A percentile compares a stretch with the other conserved stretches of the same genome.
These are phyloP conservation scores for Phrynocephalus guinanensis DNA, from an alignment of 2,797 vertebrate genomes.

Conservation along the genomic window DNA sequence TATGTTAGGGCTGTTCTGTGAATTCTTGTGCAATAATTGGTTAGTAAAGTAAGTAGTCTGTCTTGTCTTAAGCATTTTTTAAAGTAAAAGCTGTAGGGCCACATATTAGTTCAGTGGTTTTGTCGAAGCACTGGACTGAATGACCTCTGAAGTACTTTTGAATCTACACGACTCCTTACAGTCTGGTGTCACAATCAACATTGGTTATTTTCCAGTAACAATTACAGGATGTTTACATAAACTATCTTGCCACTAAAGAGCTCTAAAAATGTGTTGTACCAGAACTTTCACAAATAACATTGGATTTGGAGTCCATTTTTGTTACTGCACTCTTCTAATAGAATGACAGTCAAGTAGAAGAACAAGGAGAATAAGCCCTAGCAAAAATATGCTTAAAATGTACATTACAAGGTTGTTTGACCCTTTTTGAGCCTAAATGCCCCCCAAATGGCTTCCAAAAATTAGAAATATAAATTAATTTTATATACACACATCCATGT, in stretches of 20 bases:
- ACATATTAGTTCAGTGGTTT: not conserved
- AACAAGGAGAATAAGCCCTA: too few relatives aligned
- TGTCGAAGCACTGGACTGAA: not conserved
- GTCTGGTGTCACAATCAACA: not conserved
- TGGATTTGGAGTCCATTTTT: too few relatives aligned
- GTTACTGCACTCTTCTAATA: not conserved
- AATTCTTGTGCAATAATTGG: not conserved
- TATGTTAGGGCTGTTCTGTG: not conserved
- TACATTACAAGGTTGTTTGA: too few relatives aligned
- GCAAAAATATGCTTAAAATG: too few relatives aligned
- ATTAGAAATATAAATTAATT: not conserved
- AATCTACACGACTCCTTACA: not conserved
- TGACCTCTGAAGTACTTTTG: not conserved
- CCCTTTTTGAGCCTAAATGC: too few relatives aligned
- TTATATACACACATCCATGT: not conserved
- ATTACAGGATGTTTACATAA: not conserved
- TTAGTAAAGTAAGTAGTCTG: not conserved
- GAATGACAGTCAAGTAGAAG: too few relatives aligned
- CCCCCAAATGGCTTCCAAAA: not conserved
- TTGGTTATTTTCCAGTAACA: not conserved
- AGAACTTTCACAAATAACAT: not conserved
- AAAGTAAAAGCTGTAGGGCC: not conserved
- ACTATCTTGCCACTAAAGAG: not conserved
- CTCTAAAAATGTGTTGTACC: not conserved
- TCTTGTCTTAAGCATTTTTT: not conserved